phyloP scores from a whole-genome alignment of 1,140 invertebrate species.

The Pinna nobilis region DNA sequence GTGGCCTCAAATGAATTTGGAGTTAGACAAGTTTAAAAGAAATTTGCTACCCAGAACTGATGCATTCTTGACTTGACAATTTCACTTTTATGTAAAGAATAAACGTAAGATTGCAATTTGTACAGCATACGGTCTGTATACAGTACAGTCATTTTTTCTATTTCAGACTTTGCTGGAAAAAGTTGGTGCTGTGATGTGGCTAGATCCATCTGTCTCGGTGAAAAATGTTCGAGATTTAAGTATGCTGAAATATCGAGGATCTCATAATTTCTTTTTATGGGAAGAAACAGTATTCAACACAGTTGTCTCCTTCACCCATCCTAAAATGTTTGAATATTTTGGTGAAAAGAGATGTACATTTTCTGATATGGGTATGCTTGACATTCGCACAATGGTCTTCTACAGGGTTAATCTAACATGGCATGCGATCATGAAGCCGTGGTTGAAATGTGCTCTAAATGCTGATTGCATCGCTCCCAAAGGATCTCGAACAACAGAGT shows the following conservation, averaged over 20 bases:
- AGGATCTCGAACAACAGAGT: conserved; percentile 52
- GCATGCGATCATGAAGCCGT: conserved; percentile 62
- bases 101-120: background rate
- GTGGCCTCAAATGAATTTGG: background rate
- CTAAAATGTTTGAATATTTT: conserved; percentile 58
- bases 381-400: conserved; percentile 56
- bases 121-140: background rate
- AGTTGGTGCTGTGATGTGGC: conserved; percentile 60
- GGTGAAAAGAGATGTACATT: conserved; percentile 60
- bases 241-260: conserved; percentile 50
- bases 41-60: background rate
- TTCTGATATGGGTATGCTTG: conserved; percentile 53
- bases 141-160: background rate
- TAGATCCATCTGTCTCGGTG: conserved; percentile 56
- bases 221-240: conserved; percentile 50
- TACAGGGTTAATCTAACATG: conserved; percentile 60
- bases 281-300: conserved; percentile 42
- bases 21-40: background rate
- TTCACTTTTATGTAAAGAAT: background rate
- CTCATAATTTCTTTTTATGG: conserved; percentile 61
- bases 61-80: background rate
- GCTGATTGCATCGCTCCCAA: conserved; percentile 59
- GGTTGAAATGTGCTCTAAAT: conserved; percentile 64
- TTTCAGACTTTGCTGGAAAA: conserved; percentile 56
- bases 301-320: conserved; percentile 57